Base-by-base conservation (phyloP, 1,140 invertebrate genomes). In the Drosophila rufa region DNA sequence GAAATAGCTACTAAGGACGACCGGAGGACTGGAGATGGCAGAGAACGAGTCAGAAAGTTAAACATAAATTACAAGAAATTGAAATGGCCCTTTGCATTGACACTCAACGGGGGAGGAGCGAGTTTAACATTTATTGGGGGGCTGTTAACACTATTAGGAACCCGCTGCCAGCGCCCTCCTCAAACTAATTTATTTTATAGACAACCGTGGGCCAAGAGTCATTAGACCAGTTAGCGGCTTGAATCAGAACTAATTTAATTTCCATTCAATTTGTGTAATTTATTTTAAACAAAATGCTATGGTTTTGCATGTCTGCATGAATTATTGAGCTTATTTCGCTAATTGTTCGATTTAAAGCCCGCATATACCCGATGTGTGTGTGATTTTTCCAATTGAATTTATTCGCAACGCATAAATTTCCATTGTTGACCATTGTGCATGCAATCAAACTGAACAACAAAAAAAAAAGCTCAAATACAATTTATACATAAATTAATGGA, bases 21-120 rank as follows among this genome's bases (percentile, higher is more conserved):
- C 22, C 4, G 50, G 14, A 4, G 22, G 22, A 25, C 22, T 8
- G 33, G 4, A 15, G 19, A n/a, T 11, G 33, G 33, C 9, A 36
- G 9, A 15, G 38, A 58, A 62, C 61, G 50, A 75, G 60, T 64
- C 64, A 45, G 58, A 85, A 77, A 85, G 82, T 86, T 73, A 48
- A 82, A 82, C 83, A 87, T 87, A 87, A 87, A 86, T 86, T 86
- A 86, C 69, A 73, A 73, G 79, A 73, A 79, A 76, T 73, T 57
- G 51, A 76, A 75, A 51, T 67, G 71, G 51, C 50, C 27, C 27
- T 4, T 56, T 47, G 48, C 45, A 59, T 22, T 36, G 70, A 57
- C 36, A 56, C 19, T 33, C 17, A 7, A 22, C 19, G 11, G 12
- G 15, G 12, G n/a, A 43, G 17, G 25, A 43, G 33, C 9, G 25